Evolutionary conservation across 2,797 vertebrate genomes (phyloP), one percentile per base, ranked within the genome.

Genomic region (Anguilla pacifica): DNA sequence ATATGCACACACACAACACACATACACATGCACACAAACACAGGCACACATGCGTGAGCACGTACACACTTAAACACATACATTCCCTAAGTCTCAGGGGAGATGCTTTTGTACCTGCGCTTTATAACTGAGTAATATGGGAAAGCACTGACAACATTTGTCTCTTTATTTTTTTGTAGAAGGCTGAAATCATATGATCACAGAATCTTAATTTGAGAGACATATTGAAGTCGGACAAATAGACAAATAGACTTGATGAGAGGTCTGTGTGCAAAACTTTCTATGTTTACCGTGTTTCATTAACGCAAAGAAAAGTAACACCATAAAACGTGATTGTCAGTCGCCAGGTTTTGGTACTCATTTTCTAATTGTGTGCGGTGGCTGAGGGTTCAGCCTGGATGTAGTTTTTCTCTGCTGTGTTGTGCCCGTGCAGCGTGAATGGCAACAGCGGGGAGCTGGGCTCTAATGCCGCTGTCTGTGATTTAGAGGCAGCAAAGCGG

Each of bases 51-150:
- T 53, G 87, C 79, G 84, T 35, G n/a, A 84, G 28, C 25, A 86
- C 86, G 85, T 72, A 51, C 82, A 85, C 70, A 87, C 87, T 87
- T 83, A 86, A 85, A 82, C 70, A 90, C 89, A 91, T 92, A 11
- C 64, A 91, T 91, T 84, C 89, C 61, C 91, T 91, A 89, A 89
- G 92, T 92, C 92, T 89, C 92, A 86, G 0, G 84, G 87, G 91
- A 90, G 86, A 89, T 90, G 88, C 90, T 92, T 87, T 92, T 91
- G 89, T 64, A 87, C 1, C 49, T 28, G 86, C 88, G 3, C 64
- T 86, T 35, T 57, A 17, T 22, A 87, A 88, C 86, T 84, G 89
- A 90, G 88, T 81, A 81, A 90, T 88, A 91, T 89, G 88, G n/a
- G 43, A 46, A 77, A 35, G 13, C 72, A 39, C 4, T 74, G 85